Evolutionary conservation across 2,113 vertebrate genomes (phyloP).

Genomic region (Thamnaconus septentrionalis): DNA sequence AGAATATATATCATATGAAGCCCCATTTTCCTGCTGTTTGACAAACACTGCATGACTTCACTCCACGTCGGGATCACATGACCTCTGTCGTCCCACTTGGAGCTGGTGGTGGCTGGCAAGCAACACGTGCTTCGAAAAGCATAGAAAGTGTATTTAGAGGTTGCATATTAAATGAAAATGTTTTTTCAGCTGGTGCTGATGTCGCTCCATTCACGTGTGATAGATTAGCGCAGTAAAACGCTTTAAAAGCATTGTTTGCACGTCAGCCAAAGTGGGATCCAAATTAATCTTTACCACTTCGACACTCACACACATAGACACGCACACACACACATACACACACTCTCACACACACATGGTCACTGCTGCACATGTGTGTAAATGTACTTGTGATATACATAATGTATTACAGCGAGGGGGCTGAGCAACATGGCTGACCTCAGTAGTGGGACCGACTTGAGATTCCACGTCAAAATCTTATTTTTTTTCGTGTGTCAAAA

Average conservation of each 20-base stretch:
- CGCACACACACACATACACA: background rate
- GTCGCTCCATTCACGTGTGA: background rate
- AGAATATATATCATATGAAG: conserved; percentile 3
- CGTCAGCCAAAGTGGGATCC: conserved; percentile 57
- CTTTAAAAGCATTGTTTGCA: background rate
- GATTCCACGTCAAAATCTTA: too few relatives aligned
- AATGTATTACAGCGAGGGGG: conserved; percentile 40
- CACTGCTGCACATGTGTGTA: conserved; percentile 53
- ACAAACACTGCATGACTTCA: conserved; percentile 45
- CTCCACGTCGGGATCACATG: conserved; percentile 17
- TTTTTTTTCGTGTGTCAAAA: too few relatives aligned
- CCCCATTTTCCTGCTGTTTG: conserved; percentile 3
- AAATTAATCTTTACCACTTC: background rate
- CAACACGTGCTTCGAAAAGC: background rate
- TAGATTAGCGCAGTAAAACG: background rate
- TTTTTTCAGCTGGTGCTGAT: background rate
- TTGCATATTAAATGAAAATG: background rate
- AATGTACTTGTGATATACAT: conserved; percentile 6
- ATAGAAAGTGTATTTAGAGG: background rate
- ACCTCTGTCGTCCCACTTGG: conserved; percentile 54
- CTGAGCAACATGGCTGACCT: conserved; percentile 55
- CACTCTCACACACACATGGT: conserved; percentile 39
- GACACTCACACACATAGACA: too few relatives aligned
- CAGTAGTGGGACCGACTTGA: too few relatives aligned
- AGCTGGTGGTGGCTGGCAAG: conserved; percentile 27